Evolutionary conservation across 2,888 invertebrate species (phyloP), one percentile per base, ranked within the genome.

Genomic region (Cosmopolites sordidus): DNA sequence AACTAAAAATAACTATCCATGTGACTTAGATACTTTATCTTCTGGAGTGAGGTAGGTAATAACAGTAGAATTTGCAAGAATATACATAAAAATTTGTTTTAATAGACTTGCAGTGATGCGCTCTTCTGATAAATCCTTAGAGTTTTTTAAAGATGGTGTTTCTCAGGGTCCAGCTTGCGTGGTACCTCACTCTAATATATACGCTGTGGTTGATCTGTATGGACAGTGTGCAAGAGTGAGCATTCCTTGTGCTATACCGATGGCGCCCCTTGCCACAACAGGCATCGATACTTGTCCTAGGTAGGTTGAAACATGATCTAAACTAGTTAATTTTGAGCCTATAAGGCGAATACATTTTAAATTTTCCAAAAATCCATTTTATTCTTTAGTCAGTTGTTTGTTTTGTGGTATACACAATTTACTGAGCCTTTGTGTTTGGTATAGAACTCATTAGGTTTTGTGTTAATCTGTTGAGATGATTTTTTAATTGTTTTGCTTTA

Each of bases 131-230:
- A 84, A 85, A 41, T 87, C 84, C 58, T 78, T 94, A 9, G 92
- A 93, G 70, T 92, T 90, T 74, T 92, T 86, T 69, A 76, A 91
- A 51, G 89, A 93, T 68, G 92, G 92, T 0, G 82, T 89, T 66
- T 90, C 92, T 66, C 89, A 91, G 78, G 93, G 92, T 11, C 78
- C 84, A 16, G 93, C 94, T 1, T 91, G 89, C 73, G 82, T 83
- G 48, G 86, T 88, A 54, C 81, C 89, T 2, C 86, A 88, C 55
- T 76, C 82, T 30, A 89, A 86, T 72, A 84, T 95, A 48, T 96
- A 90, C 76, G 94, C 93, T 1, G 93, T 96, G n/a, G 85, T 96
- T 44, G 95, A 96, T 76, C 78, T 96, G 46, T 95, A 94, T 68
- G 95, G 95, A 0, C 92, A 92, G 70, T 96, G 96, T 73, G 91